Conservation (phyloP, 2,797 vertebrate genomes). For the Typhlichthys eigenmanni region DNA sequence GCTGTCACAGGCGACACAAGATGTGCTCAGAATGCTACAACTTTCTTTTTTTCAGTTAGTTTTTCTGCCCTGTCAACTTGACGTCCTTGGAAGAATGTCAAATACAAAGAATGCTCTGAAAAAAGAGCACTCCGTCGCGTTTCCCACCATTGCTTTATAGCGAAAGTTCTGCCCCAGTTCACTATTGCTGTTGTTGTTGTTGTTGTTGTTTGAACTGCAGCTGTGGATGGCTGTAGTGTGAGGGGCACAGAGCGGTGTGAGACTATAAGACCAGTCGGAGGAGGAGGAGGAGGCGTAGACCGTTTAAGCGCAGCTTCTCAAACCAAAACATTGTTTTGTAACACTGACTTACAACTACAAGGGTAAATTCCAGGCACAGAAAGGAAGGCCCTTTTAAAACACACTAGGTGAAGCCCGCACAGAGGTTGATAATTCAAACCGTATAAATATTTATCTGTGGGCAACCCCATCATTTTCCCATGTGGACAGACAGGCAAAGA, state of each 20-base stretch:
- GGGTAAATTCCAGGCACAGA: too few relatives aligned
- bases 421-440: too few relatives aligned
- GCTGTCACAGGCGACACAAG: conserved; percentile 44
- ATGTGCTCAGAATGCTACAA: conserved; percentile 36
- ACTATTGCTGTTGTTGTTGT: conserved; percentile 7
- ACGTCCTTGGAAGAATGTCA: conserved; percentile 36
- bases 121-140: conserved; percentile 19
- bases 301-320: too few relatives aligned
- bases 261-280: too few relatives aligned
- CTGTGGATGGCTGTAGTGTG: too few relatives aligned
- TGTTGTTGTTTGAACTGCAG: neutral
- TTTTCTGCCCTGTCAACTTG: conserved; percentile 51
- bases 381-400: too few relatives aligned
- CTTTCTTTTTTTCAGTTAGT: conserved; percentile 46
- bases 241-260: too few relatives aligned
- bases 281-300: too few relatives aligned
- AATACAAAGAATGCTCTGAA: conserved; percentile 27
- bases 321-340: too few relatives aligned
- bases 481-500: conserved; percentile 51
- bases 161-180: conserved; percentile 25
- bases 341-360: too few relatives aligned
- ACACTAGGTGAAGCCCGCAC: too few relatives aligned
- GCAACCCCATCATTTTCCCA: conserved; percentile 40
- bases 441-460: neutral
- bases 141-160: neutral